Base-by-base conservation (phyloP, 2,113 vertebrate genomes). In the Leptosomus discolor region DNA sequence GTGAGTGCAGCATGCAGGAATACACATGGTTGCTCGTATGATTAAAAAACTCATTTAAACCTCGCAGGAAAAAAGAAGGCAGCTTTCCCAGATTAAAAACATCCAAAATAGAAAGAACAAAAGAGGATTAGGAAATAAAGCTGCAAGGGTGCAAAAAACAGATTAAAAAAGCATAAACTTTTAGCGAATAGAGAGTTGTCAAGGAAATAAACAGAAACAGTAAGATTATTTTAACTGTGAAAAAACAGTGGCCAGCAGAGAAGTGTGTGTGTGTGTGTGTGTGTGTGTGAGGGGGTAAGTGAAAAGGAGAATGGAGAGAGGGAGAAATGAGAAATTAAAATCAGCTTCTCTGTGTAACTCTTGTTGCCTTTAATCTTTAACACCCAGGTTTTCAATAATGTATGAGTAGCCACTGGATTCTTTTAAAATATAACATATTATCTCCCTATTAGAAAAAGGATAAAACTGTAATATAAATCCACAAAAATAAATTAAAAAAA, bases 281-380 rank as follows among this genome's bases (percentile, higher is more conserved):
- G 12, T 46, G 23, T 56, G 20, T 43, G 57, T n/a, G 24, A 45
- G 39, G 26, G 5, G 27, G 27, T 39, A 32, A 74, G 12, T 15
- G 32, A 41, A 57, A 39, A 70, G 30, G 26, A 82, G 48, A 50
- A 36, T 21, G 26, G 18, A 67, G 17, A 41, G 19, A 81, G 39
- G 54, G 19, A 80, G 12, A 90, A 90, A 74, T 37, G 34, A 92
- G 79, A 68, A 87, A 85, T 75, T 37, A 68, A 41, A 48, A 75
- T 71, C 34, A 56, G n/a, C 60, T 92, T 88, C 27, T 75, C 70
- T 77, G 27, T 32, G 34, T 76, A 79, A 65, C 20, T 90, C 67
- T 67, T 37, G 30, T 45, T 95, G 60, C 73, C 80, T 91, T 91
- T 92, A 79, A 81, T 92, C 91, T 90, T 85, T 80, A 78, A 53